A percentile compares a stretch with the other conserved stretches of the same genome.
phyloP scores from a whole-genome alignment of 2,113 vertebrate species.

The Cyprinodon tularosa region DNA sequence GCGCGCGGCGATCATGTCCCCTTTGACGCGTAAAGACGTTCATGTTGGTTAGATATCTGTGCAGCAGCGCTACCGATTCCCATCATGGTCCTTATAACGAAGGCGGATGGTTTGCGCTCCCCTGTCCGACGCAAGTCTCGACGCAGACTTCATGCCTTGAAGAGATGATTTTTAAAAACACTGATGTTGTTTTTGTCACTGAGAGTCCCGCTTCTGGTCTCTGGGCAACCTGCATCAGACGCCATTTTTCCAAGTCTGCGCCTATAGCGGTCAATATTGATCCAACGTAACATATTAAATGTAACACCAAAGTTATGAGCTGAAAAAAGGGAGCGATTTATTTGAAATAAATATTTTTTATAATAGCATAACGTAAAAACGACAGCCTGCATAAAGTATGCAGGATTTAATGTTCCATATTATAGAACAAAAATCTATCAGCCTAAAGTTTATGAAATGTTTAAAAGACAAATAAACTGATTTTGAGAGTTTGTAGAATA shows the following conservation, averaged over 20 bases:
- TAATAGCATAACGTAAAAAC: not conserved
- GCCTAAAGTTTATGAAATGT: not conserved
- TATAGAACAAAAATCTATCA: not conserved
- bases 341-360: not conserved
- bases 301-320: slow-evolving; percentile 14
- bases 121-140: slow-evolving; percentile 39
- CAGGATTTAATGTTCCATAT: not conserved
- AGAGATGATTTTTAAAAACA: slow-evolving; percentile 16
- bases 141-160: slow-evolving; percentile 50
- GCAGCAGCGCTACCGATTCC: slow-evolving; percentile 46
- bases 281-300: not conserved
- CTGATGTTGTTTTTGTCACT: slow-evolving; percentile 41
- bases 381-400: not conserved
- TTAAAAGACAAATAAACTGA: not conserved
- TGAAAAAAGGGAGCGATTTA: not conserved
- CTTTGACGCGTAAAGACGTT: slow-evolving; percentile 30
- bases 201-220: slow-evolving; percentile 30
- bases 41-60: slow-evolving; percentile 48
- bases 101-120: slow-evolving; percentile 24
- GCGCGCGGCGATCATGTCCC: slow-evolving; percentile 50
- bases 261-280: slow-evolving; percentile 10
- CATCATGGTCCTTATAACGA: slow-evolving; percentile 43
- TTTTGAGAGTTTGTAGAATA: too few relatives aligned
- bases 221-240: slow-evolving; percentile 47
- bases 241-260: slow-evolving; percentile 69